Evolutionary conservation across 2,888 invertebrate genomes (phyloP).

Genomic region (Stenurella melanura): DNA sequence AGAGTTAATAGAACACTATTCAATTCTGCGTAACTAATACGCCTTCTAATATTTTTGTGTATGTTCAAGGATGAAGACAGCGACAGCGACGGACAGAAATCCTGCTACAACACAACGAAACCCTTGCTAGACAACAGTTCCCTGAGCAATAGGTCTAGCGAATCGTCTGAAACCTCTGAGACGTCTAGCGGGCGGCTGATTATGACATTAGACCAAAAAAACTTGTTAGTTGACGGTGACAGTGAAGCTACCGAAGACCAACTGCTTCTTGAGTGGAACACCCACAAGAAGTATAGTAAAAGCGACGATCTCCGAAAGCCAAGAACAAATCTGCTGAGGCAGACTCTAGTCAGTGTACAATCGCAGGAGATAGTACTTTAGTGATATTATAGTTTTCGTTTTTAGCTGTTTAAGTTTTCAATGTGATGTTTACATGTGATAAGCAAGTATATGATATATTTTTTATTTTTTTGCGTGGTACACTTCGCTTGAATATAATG

Average conservation of each 20-base stretch:
- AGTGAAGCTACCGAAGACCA: conserved; percentile 69
- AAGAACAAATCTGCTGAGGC: conserved; percentile 60
- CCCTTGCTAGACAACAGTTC: conserved; percentile 64
- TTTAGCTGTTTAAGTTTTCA: conserved; percentile 33
- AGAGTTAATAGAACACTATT: too few species aligned
- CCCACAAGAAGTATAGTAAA: conserved; percentile 65
- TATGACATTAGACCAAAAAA: conserved; percentile 69
- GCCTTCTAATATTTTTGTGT: conserved; percentile 37
- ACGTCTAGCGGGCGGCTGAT: conserved; percentile 70
- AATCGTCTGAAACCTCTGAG: conserved; percentile 73
- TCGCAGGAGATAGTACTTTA: conserved; percentile 68
- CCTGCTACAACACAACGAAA: conserved; percentile 62
- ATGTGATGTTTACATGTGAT: conserved; percentile 44
- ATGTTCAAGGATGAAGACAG: conserved; percentile 63
- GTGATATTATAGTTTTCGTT: conserved; percentile 47
- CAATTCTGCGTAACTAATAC: background rate
- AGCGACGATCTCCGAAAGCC: conserved; percentile 52
- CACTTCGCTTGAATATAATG: background rate
- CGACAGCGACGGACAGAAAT: conserved; percentile 62
- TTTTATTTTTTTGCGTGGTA: conserved; percentile 13
- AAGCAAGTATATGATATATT: conserved; percentile 19
- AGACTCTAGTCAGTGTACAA: conserved; percentile 63
- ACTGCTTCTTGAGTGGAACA: conserved; percentile 77
- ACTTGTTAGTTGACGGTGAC: conserved; percentile 48
- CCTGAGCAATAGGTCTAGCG: conserved; percentile 69